Evolutionary conservation across 2,888 invertebrate genomes (phyloP), one percentile per base, ranked within the genome.

Genomic region (Chorisops tibialis): DNA sequence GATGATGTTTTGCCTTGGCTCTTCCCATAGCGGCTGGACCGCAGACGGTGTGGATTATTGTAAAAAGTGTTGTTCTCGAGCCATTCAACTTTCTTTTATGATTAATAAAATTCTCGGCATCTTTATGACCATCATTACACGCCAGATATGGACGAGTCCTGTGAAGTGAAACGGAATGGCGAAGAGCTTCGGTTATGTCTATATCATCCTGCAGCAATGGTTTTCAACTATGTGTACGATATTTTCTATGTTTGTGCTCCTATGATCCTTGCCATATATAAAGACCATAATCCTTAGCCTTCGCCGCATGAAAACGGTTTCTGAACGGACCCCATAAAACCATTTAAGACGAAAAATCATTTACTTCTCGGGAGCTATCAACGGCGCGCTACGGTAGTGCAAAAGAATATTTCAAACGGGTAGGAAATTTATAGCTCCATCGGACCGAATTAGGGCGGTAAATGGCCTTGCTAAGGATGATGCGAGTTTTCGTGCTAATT

Each of bases 271-370:
- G 12, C 47, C 3, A 48, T n/a, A 45, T 18, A 45, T 43, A 56
- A 45, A 24, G 45, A 43, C 43, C 54, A 56, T 43, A 56, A 56
- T 56, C 56, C 37, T 56, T 24, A 43, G 38, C 43, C 56, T 30
- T 56, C 30, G 56, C 56, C 56, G 18, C 56, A 56, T 30, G 56
- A 56, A 43, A 56, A 56, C 43, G 43, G 56, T 43, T 56, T 43
- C 56, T 24, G 56, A 56, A 30, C 30, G 56, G 43, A 56, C 43
- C 56, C 43, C 56, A 56, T 56, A 56, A 56, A 56, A 56, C 56
- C 56, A 56, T 56, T 56, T 56, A 56, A 56, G 56, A 43, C 43
- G 56, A 56, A 56, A 43, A 56, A 56, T 56, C 56, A 56, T 56
- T 56, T 56, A 56, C 45, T 56, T 43, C 43, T 18, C 45, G 35